These are phyloP conservation scores for Tadarida brasiliensis DNA, from an alignment of 2,797 vertebrate genomes.

Conservation along the genomic window DNA sequence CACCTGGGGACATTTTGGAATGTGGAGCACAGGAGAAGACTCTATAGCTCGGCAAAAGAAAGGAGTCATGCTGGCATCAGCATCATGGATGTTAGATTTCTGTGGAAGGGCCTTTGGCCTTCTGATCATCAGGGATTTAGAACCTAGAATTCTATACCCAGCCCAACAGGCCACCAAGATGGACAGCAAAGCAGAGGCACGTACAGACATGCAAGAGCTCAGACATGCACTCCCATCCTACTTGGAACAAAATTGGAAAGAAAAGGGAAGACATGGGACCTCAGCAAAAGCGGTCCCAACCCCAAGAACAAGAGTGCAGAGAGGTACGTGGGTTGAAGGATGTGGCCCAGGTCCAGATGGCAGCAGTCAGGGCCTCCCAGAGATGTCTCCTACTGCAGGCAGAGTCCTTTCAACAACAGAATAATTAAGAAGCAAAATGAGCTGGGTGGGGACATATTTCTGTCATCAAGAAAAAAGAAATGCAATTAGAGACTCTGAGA, in stretches of 20 bases:
- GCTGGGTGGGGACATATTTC: background rate
- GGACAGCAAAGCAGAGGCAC: accelerated
- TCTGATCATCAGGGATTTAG: background rate
- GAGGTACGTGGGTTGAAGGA: accelerated
- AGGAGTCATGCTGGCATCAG: accelerated
- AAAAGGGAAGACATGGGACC: background rate
- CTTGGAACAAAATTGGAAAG: background rate
- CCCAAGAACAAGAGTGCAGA: too few relatives aligned
- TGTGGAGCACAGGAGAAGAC: accelerated
- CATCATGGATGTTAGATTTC: accelerated
- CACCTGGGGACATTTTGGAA: background rate
- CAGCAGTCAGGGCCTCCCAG: accelerated
- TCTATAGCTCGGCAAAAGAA: background rate
- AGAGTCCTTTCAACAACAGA: background rate
- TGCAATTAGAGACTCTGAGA: background rate
- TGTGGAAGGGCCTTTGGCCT: accelerated
- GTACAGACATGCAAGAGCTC: background rate
- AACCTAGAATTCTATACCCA: background rate
- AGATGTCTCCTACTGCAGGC: accelerated
- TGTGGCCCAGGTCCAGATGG: background rate
- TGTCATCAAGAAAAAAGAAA: background rate
- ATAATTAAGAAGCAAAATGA: background rate
- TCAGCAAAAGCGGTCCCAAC: accelerated
- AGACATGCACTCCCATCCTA: accelerated
- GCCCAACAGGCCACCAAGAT: background rate